Evolutionary conservation across 1,140 invertebrate species (phyloP).

Genomic region (Drosophila nikananu): DNA sequence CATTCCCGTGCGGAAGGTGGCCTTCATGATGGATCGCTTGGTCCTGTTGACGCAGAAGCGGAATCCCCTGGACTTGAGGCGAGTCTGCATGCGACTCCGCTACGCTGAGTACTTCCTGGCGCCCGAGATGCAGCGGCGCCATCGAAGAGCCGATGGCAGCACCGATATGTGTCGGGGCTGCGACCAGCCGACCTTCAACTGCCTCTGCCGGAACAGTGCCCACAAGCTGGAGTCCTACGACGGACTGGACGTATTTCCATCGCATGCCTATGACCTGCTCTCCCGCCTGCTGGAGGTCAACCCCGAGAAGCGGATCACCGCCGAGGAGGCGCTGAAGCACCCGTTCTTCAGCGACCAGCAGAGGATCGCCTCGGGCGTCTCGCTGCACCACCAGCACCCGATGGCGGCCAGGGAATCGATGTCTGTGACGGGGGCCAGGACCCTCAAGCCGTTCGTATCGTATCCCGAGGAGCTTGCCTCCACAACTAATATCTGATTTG

Average conservation of each 20-base stretch:
- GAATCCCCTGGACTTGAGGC: slow-evolving; percentile 86
- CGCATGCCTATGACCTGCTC: slow-evolving; percentile 97
- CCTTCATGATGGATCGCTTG: slow-evolving; percentile 88
- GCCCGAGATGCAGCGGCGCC: slow-evolving; percentile 54
- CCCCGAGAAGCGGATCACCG: slow-evolving; percentile 98
- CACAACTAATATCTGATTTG: slow-evolving; percentile 1
- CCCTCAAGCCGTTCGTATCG: slow-evolving; percentile 43
- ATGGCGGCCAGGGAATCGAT: slow-evolving; percentile 33
- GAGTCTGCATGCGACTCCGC: slow-evolving; percentile 86
- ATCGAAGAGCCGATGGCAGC: slow-evolving; percentile 65
- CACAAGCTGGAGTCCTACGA: slow-evolving; percentile 62
- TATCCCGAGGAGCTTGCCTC: slow-evolving; percentile 9
- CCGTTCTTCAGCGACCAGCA: slow-evolving; percentile 88
- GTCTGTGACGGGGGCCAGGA: slow-evolving; percentile 18
- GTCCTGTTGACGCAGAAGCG: slow-evolving; percentile 87
- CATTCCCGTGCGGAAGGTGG: slow-evolving; percentile 89
- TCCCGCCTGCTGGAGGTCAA: slow-evolving; percentile 99
- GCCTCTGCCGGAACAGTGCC: slow-evolving; percentile 68
- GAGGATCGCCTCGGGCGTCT: slow-evolving; percentile 39
- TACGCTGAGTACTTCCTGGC: slow-evolving; percentile 66
- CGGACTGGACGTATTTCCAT: slow-evolving; percentile 69
- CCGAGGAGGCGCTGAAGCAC: slow-evolving; percentile 98
- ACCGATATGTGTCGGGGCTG: slow-evolving; percentile 75
- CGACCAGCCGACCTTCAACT: slow-evolving; percentile 74
- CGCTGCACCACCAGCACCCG: slow-evolving; percentile 29